Conservation (phyloP, 2,888 invertebrate genomes). For the Pammene aurita region DNA sequence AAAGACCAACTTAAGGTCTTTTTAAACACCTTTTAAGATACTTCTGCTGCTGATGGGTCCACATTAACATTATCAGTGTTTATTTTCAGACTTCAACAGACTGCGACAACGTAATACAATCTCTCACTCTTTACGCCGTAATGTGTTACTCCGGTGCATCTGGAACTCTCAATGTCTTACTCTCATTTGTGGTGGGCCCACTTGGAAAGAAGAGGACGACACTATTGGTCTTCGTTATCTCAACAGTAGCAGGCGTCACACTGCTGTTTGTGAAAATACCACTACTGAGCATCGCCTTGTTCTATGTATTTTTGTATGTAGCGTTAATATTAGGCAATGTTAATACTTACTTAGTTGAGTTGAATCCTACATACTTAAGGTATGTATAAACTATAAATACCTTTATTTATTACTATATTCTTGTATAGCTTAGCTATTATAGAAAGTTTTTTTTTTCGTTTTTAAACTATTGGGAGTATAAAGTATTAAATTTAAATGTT, state of each 20-base stretch:
- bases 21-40: too few relatives aligned
- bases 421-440: too few relatives aligned
- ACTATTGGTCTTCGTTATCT: constrained; percentile 56
- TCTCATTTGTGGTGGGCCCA: constrained; percentile 63
- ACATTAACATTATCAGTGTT: too few relatives aligned
- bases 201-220: constrained; percentile 65
- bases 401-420: not conserved
- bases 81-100: constrained; percentile 54
- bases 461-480: too few relatives aligned
- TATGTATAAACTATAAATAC: constrained; percentile 43
- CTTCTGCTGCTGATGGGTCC: too few relatives aligned
- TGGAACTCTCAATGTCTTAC: constrained; percentile 55
- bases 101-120: constrained; percentile 62
- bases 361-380: constrained; percentile 74
- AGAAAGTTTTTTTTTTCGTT: too few relatives aligned
- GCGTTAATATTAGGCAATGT: constrained; percentile 67
- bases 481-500: too few relatives aligned
- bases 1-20: too few relatives aligned
- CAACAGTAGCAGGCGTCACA: constrained; percentile 55
- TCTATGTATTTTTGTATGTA: constrained; percentile 67
- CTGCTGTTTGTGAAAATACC: constrained; percentile 63
- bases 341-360: constrained; percentile 70
- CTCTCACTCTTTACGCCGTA: constrained; percentile 66
- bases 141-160: constrained; percentile 65
- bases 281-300: constrained; percentile 63